Conservation (phyloP, 2,888 invertebrate genomes). For the Pachliopta kotzebuea region DNA sequence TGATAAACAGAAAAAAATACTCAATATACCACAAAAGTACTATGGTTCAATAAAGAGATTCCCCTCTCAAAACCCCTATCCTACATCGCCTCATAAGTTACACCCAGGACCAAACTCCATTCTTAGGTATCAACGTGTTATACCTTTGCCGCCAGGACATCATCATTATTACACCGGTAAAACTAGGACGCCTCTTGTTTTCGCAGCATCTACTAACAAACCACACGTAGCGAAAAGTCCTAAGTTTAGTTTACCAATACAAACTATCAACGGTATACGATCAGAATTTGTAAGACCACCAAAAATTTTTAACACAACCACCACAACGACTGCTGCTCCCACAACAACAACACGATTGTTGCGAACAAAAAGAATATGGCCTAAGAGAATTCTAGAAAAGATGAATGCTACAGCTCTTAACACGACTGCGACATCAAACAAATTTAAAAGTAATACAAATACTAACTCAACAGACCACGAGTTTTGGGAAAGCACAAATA, state of each 20-base stretch:
- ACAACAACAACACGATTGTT: conserved; percentile 59
- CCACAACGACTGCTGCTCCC: conserved; percentile 46
- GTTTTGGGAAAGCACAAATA: conserved; percentile 46
- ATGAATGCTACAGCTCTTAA: conserved; percentile 45
- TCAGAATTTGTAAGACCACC: conserved; percentile 63
- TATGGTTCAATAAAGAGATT: conserved; percentile 48
- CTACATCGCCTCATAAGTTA: conserved; percentile 48
- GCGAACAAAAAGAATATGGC: conserved; percentile 75
- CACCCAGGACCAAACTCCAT: conserved; percentile 52
- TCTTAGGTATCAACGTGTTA: conserved; percentile 60
- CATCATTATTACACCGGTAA: conserved; percentile 40
- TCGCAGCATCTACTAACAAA: conserved; percentile 52
- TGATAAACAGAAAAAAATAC: conserved; percentile 50
- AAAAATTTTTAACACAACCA: conserved; percentile 41
- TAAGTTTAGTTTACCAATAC: conserved; percentile 61
- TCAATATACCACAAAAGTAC: conserved; percentile 48
- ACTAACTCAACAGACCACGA: conserved; percentile 48
- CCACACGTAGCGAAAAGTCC: conserved; percentile 52
- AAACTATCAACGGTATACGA: conserved; percentile 66
- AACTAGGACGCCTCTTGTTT: conserved; percentile 46
- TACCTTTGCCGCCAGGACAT: conserved; percentile 51
- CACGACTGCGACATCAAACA: conserved; percentile 43
- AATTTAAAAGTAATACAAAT: conserved; percentile 42
- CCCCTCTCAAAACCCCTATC: conserved; percentile 48
- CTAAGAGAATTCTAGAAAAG: conserved; percentile 56